A percentile compares a stretch with the other conserved stretches of the same genome.
phyloP scores from a whole-genome alignment of 2,113 vertebrate genomes.

The Notarius lentiginosus region DNA sequence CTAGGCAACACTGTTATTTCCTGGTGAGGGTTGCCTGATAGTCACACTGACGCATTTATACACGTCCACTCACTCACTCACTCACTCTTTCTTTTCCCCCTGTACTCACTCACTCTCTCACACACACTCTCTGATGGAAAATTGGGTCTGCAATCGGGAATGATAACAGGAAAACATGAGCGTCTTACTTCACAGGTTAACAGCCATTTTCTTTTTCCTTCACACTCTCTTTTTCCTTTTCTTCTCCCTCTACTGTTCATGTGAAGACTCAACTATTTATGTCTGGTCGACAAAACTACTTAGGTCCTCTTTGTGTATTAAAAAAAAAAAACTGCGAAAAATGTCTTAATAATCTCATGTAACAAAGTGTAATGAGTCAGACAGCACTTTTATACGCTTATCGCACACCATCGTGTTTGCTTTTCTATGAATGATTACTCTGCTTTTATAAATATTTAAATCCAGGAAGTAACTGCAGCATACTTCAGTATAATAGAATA shows the following conservation, averaged over 20 bases:
- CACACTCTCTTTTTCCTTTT: not conserved
- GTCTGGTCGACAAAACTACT: constrained; percentile 2
- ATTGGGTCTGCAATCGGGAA: constrained; percentile 13
- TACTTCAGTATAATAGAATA: not conserved
- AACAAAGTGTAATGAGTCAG: constrained; percentile 4
- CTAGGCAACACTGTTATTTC: constrained; percentile 63
- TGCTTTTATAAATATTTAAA: not conserved
- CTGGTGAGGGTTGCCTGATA: constrained; percentile 55
- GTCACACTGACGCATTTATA: constrained; percentile 49
- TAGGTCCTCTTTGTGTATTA: not conserved
- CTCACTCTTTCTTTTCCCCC: not conserved
- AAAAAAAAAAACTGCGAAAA: not conserved
- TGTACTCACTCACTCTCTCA: not conserved
- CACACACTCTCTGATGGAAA: constrained; percentile 1
- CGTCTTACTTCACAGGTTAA: constrained; percentile 23
- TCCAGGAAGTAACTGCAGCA: not conserved
- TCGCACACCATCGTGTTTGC: constrained; percentile 6
- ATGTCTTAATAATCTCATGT: constrained; percentile 8
- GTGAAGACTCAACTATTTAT: not conserved
- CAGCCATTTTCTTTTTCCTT: not conserved
- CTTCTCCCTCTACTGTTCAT: constrained; percentile 2
- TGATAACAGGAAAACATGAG: constrained; percentile 41
- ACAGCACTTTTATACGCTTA: not conserved
- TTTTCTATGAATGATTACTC: constrained; percentile 10
- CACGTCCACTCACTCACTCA: not conserved